phyloP scores from a whole-genome alignment of 2,888 invertebrate species.

The Girardia tigrina region DNA sequence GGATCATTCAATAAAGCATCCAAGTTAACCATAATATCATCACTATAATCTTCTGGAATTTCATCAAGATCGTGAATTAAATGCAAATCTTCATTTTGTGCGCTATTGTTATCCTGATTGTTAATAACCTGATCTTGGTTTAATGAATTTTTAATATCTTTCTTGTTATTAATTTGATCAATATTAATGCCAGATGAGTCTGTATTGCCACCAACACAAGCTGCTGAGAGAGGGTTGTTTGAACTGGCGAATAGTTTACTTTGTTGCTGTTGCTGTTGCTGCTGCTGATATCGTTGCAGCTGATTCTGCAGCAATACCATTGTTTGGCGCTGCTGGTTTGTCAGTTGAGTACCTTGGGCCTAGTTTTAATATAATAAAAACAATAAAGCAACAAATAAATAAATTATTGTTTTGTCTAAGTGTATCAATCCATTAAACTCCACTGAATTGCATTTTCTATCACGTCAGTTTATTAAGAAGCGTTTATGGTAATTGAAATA shows the following conservation, averaged over 20 bases:
- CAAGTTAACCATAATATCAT: slow-evolving; percentile 8
- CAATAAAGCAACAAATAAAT: too few relatives aligned
- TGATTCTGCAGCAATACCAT: slow-evolving; percentile 59
- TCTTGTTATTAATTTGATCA: background rate
- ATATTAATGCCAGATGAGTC: background rate
- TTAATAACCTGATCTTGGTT: background rate
- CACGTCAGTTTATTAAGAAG: too few relatives aligned
- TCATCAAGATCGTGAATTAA: slow-evolving; percentile 10
- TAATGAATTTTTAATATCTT: background rate
- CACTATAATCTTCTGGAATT: slow-evolving; percentile 11
- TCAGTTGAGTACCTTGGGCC: slow-evolving; percentile 23
- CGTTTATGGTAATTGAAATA: too few relatives aligned
- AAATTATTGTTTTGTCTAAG: too few relatives aligned
- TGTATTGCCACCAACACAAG: background rate
- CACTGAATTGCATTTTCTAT: too few relatives aligned
- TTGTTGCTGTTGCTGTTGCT: slow-evolving; percentile 40
- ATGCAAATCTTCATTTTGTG: background rate
- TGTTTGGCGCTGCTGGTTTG: slow-evolving; percentile 25
- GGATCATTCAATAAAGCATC: background rate
- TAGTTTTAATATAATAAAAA: too few relatives aligned
- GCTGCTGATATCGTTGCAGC: slow-evolving; percentile 61
- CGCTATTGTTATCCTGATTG: slow-evolving; percentile 14
- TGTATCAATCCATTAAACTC: too few relatives aligned
- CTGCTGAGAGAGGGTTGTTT: background rate
- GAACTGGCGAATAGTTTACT: background rate